phyloP scores from a whole-genome alignment of 2,113 vertebrate species.

The Malaclemys terrapin region DNA sequence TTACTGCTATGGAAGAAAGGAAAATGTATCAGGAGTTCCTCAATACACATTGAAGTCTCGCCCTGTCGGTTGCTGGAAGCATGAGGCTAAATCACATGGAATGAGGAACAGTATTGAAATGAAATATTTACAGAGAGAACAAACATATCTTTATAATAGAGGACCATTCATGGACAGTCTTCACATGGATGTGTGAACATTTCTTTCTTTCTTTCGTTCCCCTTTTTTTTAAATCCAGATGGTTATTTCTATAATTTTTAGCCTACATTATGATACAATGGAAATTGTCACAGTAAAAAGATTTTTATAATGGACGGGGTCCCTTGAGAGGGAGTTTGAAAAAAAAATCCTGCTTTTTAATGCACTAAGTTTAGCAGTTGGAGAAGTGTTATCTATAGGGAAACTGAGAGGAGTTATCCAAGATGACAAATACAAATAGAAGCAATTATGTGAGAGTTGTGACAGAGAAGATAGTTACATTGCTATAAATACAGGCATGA shows the following conservation, averaged over 20 bases:
- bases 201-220: neutral
- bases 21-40: neutral
- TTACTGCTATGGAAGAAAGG: neutral
- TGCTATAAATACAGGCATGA: neutral
- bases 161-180: neutral
- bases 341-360: neutral
- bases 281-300: fast-evolving
- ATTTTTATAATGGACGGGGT: neutral
- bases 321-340: neutral
- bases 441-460: neutral
- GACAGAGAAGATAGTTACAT: neutral
- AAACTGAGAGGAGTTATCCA: neutral
- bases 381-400: neutral
- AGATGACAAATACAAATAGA: neutral
- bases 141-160: fast-evolving
- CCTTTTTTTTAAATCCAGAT: neutral
- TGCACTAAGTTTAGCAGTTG: neutral
- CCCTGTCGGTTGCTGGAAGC: neutral
- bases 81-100: neutral
- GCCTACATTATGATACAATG: neutral
- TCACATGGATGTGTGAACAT: fast-evolving
- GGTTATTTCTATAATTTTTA: neutral
- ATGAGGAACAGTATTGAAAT: neutral
- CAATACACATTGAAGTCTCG: neutral
- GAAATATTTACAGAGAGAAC: neutral